Conservation (phyloP, 2,888 invertebrate species). For the Bruchidius siliquastri region DNA sequence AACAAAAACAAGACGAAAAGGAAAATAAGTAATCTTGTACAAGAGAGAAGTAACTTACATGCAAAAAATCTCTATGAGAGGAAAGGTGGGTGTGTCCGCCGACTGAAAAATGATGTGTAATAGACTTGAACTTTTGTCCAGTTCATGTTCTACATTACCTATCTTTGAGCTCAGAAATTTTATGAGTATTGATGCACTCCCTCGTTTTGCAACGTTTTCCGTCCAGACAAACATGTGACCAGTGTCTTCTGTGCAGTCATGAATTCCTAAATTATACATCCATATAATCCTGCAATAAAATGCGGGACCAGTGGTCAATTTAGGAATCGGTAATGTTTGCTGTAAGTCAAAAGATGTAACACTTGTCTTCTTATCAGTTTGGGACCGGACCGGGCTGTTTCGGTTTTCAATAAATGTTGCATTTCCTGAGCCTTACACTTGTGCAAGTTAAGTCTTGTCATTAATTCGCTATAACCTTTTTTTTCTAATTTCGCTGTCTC, state of each 20-base stretch:
- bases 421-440: conserved; percentile 12
- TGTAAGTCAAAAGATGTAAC: conserved; percentile 10
- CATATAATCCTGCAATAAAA: conserved; percentile 15
- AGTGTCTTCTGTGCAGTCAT: conserved; percentile 17
- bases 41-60: too few species aligned
- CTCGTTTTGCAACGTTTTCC: conserved; percentile 18
- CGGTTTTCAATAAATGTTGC: conserved; percentile 13
- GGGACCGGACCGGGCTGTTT: conserved; percentile 1
- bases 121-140: conserved; percentile 12
- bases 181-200: conserved; percentile 11
- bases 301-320: conserved; percentile 13
- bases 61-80: conserved; percentile 15
- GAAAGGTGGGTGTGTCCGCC: conserved; percentile 14
- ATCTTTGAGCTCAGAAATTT: conserved; percentile 13
- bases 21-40: too few species aligned
- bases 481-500: conserved; percentile 1
- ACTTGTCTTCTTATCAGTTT: conserved; percentile 3
- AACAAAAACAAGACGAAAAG: too few species aligned
- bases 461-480: background rate
- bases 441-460: conserved; percentile 9
- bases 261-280: conserved; percentile 23
- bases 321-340: conserved; percentile 9
- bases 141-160: conserved; percentile 4
- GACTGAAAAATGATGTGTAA: conserved; percentile 14
- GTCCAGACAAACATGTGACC: conserved; percentile 20